phyloP scores from a whole-genome alignment of 1,140 invertebrate genomes.

The Drosophila yakuba region DNA sequence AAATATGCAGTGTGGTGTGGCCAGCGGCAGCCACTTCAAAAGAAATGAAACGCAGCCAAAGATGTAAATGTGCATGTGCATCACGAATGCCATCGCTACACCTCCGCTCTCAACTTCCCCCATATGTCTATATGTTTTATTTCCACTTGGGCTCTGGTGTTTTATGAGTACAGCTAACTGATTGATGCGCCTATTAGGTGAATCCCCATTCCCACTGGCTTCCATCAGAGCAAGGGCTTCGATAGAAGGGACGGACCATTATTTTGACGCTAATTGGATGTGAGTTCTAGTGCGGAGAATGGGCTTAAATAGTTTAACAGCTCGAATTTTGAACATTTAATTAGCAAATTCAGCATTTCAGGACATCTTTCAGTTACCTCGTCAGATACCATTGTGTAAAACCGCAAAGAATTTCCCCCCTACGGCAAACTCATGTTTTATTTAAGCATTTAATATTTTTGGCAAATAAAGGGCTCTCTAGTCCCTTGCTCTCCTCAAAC shows the following conservation, averaged over 20 bases:
- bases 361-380: conserved; percentile 37
- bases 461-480: conserved; percentile 57
- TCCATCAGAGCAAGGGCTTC: conserved; percentile 11
- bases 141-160: conserved; percentile 66
- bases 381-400: not conserved
- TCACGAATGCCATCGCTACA: conserved; percentile 13
- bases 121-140: conserved; percentile 58
- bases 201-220: conserved; percentile 47
- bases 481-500: not conserved
- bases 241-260: conserved; percentile 38
- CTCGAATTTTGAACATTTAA: conserved; percentile 42
- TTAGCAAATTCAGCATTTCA: conserved; percentile 58
- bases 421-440: conserved; percentile 54
- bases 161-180: conserved; percentile 72
- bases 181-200: conserved; percentile 79
- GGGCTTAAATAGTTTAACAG: conserved; percentile 11
- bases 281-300: conserved; percentile 3
- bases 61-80: conserved; percentile 56
- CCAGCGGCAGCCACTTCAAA: conserved; percentile 73
- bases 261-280: conserved; percentile 75
- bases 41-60: conserved; percentile 40
- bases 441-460: conserved; percentile 77
- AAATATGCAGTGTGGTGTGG: conserved; percentile 37
- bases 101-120: not conserved
- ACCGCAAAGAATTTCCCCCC: conserved; percentile 20